phyloP scores from a whole-genome alignment of 2,888 invertebrate genomes.

The Clanis bilineata region DNA sequence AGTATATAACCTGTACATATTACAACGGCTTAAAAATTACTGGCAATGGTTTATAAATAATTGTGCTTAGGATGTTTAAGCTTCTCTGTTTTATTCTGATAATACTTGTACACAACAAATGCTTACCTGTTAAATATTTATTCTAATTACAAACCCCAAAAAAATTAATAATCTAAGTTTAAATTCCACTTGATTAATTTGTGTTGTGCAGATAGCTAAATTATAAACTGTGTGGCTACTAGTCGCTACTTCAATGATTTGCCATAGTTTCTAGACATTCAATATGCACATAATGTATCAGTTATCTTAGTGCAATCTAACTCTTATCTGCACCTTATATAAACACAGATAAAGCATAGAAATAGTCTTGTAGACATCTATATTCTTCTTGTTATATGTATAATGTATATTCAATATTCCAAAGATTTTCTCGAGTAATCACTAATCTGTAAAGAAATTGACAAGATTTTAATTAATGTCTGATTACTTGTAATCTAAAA shows the following conservation, averaged over 20 bases:
- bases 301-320: constrained; percentile 3
- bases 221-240: neutral
- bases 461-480: neutral
- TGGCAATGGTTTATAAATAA: no score
- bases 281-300: constrained; percentile 13
- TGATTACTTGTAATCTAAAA: neutral
- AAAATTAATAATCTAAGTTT: no score
- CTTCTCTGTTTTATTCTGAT: no score
- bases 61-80: no score
- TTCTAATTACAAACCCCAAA: no score
- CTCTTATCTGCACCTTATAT: constrained; percentile 1
- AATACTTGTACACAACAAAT: no score
- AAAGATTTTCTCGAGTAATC: neutral
- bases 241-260: constrained; percentile 3
- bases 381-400: neutral
- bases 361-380: neutral
- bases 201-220: neutral
- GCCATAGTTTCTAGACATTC: constrained; percentile 12
- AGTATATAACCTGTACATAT: no score
- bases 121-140: no score
- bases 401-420: neutral
- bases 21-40: no score
- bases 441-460: neutral
- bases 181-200: no score
- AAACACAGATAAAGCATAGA: constrained; percentile 1